phyloP scores from a whole-genome alignment of 2,888 invertebrate species.

The Agrilus biguttatus region DNA sequence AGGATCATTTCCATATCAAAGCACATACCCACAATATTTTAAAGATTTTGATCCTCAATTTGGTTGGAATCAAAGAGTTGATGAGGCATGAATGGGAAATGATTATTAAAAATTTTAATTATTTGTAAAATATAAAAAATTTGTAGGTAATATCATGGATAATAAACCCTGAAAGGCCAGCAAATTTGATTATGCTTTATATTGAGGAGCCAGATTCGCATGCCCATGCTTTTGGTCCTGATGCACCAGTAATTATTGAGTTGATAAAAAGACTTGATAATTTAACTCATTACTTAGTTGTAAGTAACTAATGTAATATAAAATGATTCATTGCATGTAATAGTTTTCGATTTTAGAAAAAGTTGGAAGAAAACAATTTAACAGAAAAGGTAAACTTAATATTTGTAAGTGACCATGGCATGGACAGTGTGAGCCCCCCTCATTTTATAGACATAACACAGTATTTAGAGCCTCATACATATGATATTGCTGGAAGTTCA shows the following conservation, averaged over 20 bases:
- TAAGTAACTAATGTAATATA: slow-evolving; percentile 12
- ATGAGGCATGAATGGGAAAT: slow-evolving; percentile 26
- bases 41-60: slow-evolving; percentile 28
- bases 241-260: slow-evolving; percentile 26
- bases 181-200: slow-evolving; percentile 54
- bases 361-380: slow-evolving; percentile 36
- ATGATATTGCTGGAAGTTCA: slow-evolving; percentile 34
- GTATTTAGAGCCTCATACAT: slow-evolving; percentile 35
- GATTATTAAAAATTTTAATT: background rate
- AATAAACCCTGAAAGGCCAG: slow-evolving; percentile 38
- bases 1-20: slow-evolving; percentile 35
- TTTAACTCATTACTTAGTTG: slow-evolving; percentile 41
- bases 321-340: background rate
- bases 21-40: slow-evolving; percentile 32
- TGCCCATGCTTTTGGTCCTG: slow-evolving; percentile 46
- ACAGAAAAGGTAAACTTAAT: slow-evolving; percentile 44
- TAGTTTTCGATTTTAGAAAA: slow-evolving; percentile 19
- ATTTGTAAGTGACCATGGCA: slow-evolving; percentile 61
- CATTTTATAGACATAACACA: slow-evolving; percentile 41
- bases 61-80: slow-evolving; percentile 39
- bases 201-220: slow-evolving; percentile 54
- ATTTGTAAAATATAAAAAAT: background rate
- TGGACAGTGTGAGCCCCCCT: slow-evolving; percentile 38
- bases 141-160: slow-evolving; percentile 43
- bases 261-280: slow-evolving; percentile 35